Conservation (phyloP, 1,140 invertebrate genomes). For the Phthorimaea operculella region DNA sequence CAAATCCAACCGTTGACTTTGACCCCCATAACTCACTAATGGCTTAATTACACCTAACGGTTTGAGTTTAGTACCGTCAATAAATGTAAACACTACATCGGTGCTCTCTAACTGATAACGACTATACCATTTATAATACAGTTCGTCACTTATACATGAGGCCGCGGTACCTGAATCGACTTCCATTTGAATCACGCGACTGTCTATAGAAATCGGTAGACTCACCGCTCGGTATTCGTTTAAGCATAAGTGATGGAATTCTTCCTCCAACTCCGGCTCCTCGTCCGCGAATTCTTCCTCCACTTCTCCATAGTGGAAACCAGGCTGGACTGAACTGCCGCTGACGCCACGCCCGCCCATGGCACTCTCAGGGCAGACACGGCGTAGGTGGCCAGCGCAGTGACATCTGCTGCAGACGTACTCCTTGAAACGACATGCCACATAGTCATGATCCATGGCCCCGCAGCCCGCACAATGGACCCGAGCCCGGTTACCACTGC, state of each 20-base stretch:
- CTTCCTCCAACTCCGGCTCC: conserved; percentile 1
- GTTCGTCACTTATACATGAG: conserved; percentile 24
- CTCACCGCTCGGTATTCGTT: conserved; percentile 17
- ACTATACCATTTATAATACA: conserved; percentile 13
- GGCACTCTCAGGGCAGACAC: conserved; percentile 8
- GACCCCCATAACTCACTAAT: conserved; percentile 12
- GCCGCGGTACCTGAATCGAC: conserved; percentile 26
- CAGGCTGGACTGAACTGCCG: neutral
- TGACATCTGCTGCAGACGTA: conserved; percentile 11
- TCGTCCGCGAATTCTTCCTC: neutral
- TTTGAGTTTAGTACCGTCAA: conserved; percentile 20
- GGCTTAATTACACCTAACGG: conserved; percentile 18
- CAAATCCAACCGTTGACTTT: conserved; percentile 19
- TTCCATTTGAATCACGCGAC: conserved; percentile 19
- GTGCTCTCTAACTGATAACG: conserved; percentile 11
- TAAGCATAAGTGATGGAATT: conserved; percentile 6
- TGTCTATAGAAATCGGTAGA: conserved; percentile 16
- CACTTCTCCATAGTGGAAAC: neutral
- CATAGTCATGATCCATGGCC: neutral
- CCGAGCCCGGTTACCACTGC: neutral
- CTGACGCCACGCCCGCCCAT: neutral
- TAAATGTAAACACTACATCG: conserved; percentile 18
- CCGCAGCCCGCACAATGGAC: neutral
- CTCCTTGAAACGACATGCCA: neutral
- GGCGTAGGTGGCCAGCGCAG: conserved; percentile 1